Base-by-base conservation (phyloP, 1,140 invertebrate genomes). In the Aporrectodea caliginosa region DNA sequence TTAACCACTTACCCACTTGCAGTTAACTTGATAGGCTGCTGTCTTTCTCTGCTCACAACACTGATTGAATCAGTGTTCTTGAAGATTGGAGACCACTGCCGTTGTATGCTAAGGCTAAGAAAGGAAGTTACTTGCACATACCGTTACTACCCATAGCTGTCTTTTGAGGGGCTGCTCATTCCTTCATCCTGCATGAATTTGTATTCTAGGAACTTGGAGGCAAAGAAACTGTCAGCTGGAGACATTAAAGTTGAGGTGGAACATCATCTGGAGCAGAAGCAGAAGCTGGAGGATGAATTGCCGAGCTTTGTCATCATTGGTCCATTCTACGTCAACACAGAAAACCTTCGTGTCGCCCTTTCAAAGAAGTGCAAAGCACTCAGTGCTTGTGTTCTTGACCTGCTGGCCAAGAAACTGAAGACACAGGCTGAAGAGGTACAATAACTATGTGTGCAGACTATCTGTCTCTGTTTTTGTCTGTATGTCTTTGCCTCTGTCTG, bases 261-360 rank as follows among this genome's bases (percentile, higher is more conserved):
- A 79, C 85, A 85, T 79, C 88, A 89, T 72, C 77, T 88, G 75
- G 80, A 82, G 43, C 86, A 88, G 79, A 86, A 87, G 72, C 85
- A 88, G 35, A 82, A 84, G 2, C 78, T 89, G 22, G 88, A 89
- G 72, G 77, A 84, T 0, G 82, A 82, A 0, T 83, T 88, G 77
- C 90, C 91, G 16, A 89, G 88, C 77, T 92, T 85, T 33, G 92
- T 93, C 34, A 86, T 89, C 30, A 93, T 94, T 73, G 93, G 93
- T 0, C 91, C 92, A 0, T 94, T 93, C 85, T 87, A 89, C 29
- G 85, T 94, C 12, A 91, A 90, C 80, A 90, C 92, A 0, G 90
- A 90, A 30, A 88, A 88, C 14, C 85, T 92, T 1, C 88, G 88
- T 76, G 83, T 88, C 58, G 86, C 87, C 68, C 83, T 92, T 12